Conservation (phyloP, 2,888 invertebrate genomes). For the Trypoxylon attenuatum region DNA sequence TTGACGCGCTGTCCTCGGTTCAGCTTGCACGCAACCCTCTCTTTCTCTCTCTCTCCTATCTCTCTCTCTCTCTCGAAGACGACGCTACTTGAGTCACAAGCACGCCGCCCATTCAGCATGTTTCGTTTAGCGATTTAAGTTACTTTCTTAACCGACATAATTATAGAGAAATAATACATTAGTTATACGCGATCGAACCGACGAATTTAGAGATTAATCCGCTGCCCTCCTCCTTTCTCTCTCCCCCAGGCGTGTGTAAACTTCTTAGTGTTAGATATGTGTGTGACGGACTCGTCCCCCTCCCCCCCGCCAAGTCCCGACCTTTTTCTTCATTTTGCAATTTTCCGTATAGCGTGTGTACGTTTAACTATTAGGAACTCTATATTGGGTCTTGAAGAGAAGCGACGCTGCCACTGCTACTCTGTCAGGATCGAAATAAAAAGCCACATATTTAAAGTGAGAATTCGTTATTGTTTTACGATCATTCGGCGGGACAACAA, state of each 20-base stretch:
- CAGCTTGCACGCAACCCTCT: slow-evolving; percentile 21
- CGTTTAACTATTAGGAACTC: slow-evolving; percentile 36
- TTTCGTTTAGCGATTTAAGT: slow-evolving; percentile 42
- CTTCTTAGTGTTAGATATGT: slow-evolving; percentile 23
- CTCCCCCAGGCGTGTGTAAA: slow-evolving; percentile 2
- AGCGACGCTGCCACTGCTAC: slow-evolving; percentile 26
- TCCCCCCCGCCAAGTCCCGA: no score
- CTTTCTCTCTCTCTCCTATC: no score
- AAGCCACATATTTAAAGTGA: slow-evolving; percentile 34
- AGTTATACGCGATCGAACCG: slow-evolving; percentile 16
- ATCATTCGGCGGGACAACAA: slow-evolving; percentile 2
- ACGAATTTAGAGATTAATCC: slow-evolving; percentile 9
- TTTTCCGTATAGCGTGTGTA: slow-evolving; percentile 40
- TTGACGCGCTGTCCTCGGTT: slow-evolving; percentile 24
- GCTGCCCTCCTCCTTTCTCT: slow-evolving; percentile 14
- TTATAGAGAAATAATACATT: slow-evolving; percentile 27
- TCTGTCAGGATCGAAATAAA: slow-evolving; percentile 43
- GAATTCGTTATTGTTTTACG: slow-evolving; percentile 23
- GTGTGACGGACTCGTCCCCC: slow-evolving; percentile 25
- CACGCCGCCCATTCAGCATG: slow-evolving; percentile 37
- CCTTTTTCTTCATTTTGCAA: no score
- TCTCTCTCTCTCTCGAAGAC: no score
- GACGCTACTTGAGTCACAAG: slow-evolving; percentile 38
- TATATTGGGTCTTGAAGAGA: slow-evolving; percentile 19
- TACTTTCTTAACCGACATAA: slow-evolving; percentile 16